Evolutionary conservation across 2,113 vertebrate genomes (phyloP), one percentile per base, ranked within the genome.

Genomic region (Nyctereutes procyonoides): DNA sequence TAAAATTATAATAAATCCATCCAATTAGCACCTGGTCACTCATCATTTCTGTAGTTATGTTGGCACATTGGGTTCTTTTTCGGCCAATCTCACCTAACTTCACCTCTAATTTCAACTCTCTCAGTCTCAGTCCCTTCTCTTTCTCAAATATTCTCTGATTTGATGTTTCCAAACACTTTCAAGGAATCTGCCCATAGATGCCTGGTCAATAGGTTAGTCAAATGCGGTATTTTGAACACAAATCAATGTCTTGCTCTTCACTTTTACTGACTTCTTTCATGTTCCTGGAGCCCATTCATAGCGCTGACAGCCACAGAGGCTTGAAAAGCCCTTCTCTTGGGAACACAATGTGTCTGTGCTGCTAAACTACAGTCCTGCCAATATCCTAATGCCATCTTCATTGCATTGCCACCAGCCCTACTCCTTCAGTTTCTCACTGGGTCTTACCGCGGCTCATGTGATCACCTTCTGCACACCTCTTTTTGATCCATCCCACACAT

Each of bases 361-460:
- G 32, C 30, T n/a, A 30, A 67, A 85, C 16, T 20, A 12, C 8
- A 85, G 43, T 6, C 24, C 26, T 1, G 5, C 0, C 19, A 38
- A 63, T 26, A 16, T 58, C 7, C 17, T 13, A n/a, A 9, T 9
- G 28, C 6, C 7, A 12, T 71, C 26, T 48, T 63, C 43, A 38
- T 0, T 65, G 19, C 12, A 28, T 19, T 55, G 15, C 14, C 2
- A 9, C 11, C n/a, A 19, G n/a, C 19, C 14, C 38, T 55, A n/a
- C 19, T 0, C 14, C 48, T 10, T 82, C 2, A 0, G 1, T 55
- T 79, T 8, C 13, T 84, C 19, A 15, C 6, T 8, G 1, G 15
- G 2, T 15, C 5, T 56, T 55, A 87, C 58, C 16, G 71, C 32
- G 30, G 38, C 24, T 58, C 65, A 24, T 82, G 16, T 0, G 0